Base-by-base conservation (phyloP, 2,888 invertebrate genomes). In the Aspidiotus destructor region DNA sequence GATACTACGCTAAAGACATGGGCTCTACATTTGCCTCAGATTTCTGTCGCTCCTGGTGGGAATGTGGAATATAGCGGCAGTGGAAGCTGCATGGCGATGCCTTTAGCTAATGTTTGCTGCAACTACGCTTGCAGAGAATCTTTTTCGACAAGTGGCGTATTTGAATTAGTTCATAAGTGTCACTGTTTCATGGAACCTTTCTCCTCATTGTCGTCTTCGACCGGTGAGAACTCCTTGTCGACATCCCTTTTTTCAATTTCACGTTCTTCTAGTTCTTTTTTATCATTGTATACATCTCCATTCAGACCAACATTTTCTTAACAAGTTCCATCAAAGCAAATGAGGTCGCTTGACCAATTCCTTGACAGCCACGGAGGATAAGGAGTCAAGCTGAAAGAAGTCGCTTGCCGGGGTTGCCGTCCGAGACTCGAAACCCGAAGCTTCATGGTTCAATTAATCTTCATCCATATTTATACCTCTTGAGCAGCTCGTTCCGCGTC, bases 141-240 rank as follows among this genome's bases (percentile, higher is more conserved):
- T 2, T 79, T 76, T 60, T 79, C 77, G 10, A 72, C 79, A 78
- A 73, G 75, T 72, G 48, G 75, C 75, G 28, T 62, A 1, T 44
- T 41, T 8, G 53, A 8, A 17, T 53, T 85, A 83, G 74, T 84
- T 82, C 75, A 83, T 77, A 60, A 82, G 81, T 72, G 83, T 75
- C 44, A 83, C n/a, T n/a, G 83, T 73, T 80, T 81, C 75, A 81
- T 79, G 72, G 83, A 75, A 42, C 81, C 82, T 74, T 82, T 75
- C 76, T 77, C 76, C 5, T 83, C 82, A 74, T 83, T 83, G 74
- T 83, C 82, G 74, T 83, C 83, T 74, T 83, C 82, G 65, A 82
- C 81, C 28, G 81, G 82, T 65, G 83, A 81, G 71, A 82, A 75
- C 74, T 83, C 82, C 13, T 68, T 68, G 42, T 68, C 68, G 1